Base-by-base conservation (phyloP, 2,797 vertebrate genomes). In the Myotis daubentonii region DNA sequence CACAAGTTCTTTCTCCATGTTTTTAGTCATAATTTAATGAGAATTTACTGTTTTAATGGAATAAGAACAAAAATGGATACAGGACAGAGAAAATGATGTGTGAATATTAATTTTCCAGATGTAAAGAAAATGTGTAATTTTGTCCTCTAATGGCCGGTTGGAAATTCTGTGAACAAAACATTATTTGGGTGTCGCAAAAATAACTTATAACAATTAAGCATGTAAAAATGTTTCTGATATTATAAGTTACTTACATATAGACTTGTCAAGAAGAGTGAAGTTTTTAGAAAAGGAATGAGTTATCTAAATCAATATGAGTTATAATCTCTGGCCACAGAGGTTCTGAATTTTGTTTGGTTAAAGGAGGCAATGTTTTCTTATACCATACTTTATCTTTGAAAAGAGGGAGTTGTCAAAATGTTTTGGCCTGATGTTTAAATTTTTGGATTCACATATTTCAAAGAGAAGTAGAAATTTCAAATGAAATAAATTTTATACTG, bases 391-490 rank as follows among this genome's bases (percentile, higher is more conserved):
- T 17, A n/a, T 60, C 33, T 92, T 72, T 23, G 25, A 86, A 85
- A 95, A 23, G 22, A 8, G 20, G 25, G 71, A 62, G 8, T 85
- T 85, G 66, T 89, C 38, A 38, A 79, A 66, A n/a, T 74, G 10
- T 17, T 41, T 22, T 74, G n/a, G 8, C 44, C 7, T 86, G 17
- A 16, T 91, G 60, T 47, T 86, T 89, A 81, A 13, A 82, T 60
- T 51, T 86, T 87, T 79, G 22, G 5, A 74, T 47, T 41, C 8
- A 2, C 19, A 19, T 80, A 68, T 81, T 91, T 84, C 66, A 83
- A 84, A 83, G 49, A 72, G 30, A 91, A 96, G 47, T 49, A 23
- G 25, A 62, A 66, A 68, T 2, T 70, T 89, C 22, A 94, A 86
- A 62, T 44, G 57, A 81, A 87, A 78, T 8, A 33, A 41, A 57